Base-by-base conservation (phyloP, 1,140 invertebrate genomes). In the Phymastichus coffea region DNA sequence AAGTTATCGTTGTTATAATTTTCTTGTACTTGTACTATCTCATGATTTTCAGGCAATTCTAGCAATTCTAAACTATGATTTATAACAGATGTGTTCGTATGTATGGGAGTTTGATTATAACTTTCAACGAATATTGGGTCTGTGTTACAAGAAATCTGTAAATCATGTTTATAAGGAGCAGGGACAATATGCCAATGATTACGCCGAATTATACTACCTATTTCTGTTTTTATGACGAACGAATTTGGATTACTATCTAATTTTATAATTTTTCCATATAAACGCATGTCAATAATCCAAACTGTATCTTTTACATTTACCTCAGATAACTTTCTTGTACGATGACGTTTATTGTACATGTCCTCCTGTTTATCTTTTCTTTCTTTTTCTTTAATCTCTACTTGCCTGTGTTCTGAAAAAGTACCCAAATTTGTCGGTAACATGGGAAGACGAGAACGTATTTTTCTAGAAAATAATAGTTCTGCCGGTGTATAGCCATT, bases 281-380 rank as follows among this genome's bases (percentile, higher is more conserved):
- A 53, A 15, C 33, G 40, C 15, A 66, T 30, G 58, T 66, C 54
- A 35, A 48, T 48, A 15, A 64, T 40, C 65, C 65, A 66, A 14
- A 66, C 62, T 38, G 10, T 48, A 10, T 63, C 55, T 30, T 22
- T 26, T 53, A 60, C 20, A 26, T 44, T 23, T 9, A 64, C 17
- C 15, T 47, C 14, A 17, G 61, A 43, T 3, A 66, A 33, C 19
- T 61, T 55, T 26, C 14, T 61, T 26, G 52, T 12, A 8, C 61
- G 44, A 43, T 63, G 61, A 41, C 61, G 52, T 19, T 57, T 58
- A 40, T 66, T 61, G 10, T 61, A 66, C 52, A 61, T 46, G 3
- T 38, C 12, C 10, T 4, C 43, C 41, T 66, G 55, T 17, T 47
- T 63, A 9, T 58, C 17, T 44, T 66, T 66, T 43, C 49, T 20